Evolutionary conservation across 1,140 invertebrate genomes (phyloP).

Genomic region (Temnothorax nylanderi): DNA sequence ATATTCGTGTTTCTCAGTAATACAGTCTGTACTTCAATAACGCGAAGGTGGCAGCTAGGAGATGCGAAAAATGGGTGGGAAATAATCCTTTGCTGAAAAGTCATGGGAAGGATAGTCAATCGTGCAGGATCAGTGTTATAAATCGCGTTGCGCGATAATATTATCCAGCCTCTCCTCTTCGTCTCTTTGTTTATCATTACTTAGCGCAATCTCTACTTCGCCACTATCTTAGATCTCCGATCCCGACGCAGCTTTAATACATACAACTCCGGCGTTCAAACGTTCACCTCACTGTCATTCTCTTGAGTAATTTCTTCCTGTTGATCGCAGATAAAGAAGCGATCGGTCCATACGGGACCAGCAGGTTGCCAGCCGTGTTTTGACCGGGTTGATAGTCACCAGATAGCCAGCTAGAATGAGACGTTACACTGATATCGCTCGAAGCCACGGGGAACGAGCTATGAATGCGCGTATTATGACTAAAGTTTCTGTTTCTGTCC

Average conservation of each 20-base stretch:
- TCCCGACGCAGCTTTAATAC: conserved; percentile 72
- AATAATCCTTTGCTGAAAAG: conserved; percentile 36
- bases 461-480: conserved; percentile 47
- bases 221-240: conserved; percentile 62
- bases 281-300: conserved; percentile 72
- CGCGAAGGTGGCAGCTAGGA: background rate
- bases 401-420: conserved; percentile 57
- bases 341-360: conserved; percentile 59
- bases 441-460: conserved; percentile 29
- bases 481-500: conserved; percentile 18
- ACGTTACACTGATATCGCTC: conserved; percentile 49
- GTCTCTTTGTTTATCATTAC: conserved; percentile 72
- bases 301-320: conserved; percentile 77
- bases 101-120: background rate
- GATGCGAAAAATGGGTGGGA: conserved; percentile 26
- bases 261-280: conserved; percentile 69
- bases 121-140: conserved; percentile 35
- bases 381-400: conserved; percentile 69
- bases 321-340: conserved; percentile 73
- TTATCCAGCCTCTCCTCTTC: conserved; percentile 74
- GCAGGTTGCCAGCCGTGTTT: conserved; percentile 63
- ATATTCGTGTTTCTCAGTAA: background rate
- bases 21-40: background rate
- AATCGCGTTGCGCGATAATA: conserved; percentile 43
- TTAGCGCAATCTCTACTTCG: conserved; percentile 56